These are phyloP conservation scores for Tetramorium alpestre DNA, from an alignment of 1,140 invertebrate species.

Conservation along the genomic window DNA sequence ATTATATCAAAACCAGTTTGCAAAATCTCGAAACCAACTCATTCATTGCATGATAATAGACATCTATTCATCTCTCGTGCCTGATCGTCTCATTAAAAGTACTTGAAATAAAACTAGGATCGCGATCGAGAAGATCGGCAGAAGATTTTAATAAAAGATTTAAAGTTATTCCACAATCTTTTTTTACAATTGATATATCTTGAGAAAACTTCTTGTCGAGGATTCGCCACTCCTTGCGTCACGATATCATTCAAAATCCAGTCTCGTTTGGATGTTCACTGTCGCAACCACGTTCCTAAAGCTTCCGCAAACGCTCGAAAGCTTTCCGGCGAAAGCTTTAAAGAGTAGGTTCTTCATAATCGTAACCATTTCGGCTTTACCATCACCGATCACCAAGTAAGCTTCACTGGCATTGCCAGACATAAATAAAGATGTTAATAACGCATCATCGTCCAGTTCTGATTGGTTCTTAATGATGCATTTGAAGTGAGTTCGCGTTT, in stretches of 20 bases:
- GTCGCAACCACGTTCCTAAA: conserved; percentile 23
- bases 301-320: conserved; percentile 30
- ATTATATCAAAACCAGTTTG: conserved; percentile 34
- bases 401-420: conserved; percentile 1
- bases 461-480: conserved; percentile 69
- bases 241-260: conserved; percentile 58
- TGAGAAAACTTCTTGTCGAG: conserved; percentile 73
- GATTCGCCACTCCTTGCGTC: conserved; percentile 59
- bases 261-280: conserved; percentile 56
- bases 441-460: conserved; percentile 72
- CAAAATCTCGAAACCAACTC: conserved; percentile 26
- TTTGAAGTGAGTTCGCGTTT: conserved; percentile 11
- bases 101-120: conserved; percentile 12
- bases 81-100: conserved; percentile 15
- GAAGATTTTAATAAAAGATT: conserved; percentile 7
- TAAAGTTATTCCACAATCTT: neutral
- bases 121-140: neutral
- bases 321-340: conserved; percentile 39
- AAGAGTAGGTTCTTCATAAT: conserved; percentile 8
- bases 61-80: conserved; percentile 23
- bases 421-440: conserved; percentile 47
- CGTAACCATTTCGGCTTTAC: neutral
- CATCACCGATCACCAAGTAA: conserved; percentile 63
- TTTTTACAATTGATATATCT: conserved; percentile 42
- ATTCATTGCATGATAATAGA: conserved; percentile 12